These are phyloP conservation scores for Cirrhinus mrigala DNA, from an alignment of 2,797 vertebrate genomes.

Conservation along the genomic window DNA sequence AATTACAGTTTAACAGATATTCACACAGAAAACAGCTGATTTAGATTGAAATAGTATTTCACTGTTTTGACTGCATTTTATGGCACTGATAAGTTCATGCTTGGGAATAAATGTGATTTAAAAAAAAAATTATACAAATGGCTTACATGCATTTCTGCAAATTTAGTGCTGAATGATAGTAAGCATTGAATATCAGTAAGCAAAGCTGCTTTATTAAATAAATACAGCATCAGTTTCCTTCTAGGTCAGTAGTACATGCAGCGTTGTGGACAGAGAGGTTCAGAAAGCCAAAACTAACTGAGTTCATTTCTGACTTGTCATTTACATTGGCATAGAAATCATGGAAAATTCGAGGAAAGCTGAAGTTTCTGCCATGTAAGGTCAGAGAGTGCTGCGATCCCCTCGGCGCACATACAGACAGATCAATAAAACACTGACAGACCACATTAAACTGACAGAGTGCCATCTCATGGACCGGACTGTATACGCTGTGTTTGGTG, in stretches of 20 bases:
- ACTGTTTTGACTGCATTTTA: too few relatives aligned
- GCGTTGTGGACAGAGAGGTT: not conserved
- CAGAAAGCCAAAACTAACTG: not conserved
- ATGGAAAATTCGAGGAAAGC: not conserved
- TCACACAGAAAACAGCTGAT: too few relatives aligned
- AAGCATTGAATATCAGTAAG: too few relatives aligned
- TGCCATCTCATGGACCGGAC: not conserved
- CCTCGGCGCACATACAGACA: not conserved
- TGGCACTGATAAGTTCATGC: too few relatives aligned
- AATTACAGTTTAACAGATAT: too few relatives aligned
- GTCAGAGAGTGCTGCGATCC: not conserved
- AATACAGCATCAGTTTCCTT: not conserved
- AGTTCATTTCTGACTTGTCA: slow-evolving; percentile 4
- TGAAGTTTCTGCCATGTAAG: not conserved
- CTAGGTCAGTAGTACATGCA: not conserved
- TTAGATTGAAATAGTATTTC: too few relatives aligned
- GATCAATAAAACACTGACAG: not conserved
- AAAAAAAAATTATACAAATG: not conserved
- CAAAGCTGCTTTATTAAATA: not conserved
- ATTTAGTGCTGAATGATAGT: not conserved
- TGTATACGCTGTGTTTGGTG: slow-evolving; percentile 44
- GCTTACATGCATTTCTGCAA: not conserved
- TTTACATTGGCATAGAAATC: slow-evolving; percentile 20
- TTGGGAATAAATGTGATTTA: not conserved
- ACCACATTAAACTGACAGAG: not conserved